Evolutionary conservation across 2,888 invertebrate genomes (phyloP).

Genomic region (Drosophila affinis): DNA sequence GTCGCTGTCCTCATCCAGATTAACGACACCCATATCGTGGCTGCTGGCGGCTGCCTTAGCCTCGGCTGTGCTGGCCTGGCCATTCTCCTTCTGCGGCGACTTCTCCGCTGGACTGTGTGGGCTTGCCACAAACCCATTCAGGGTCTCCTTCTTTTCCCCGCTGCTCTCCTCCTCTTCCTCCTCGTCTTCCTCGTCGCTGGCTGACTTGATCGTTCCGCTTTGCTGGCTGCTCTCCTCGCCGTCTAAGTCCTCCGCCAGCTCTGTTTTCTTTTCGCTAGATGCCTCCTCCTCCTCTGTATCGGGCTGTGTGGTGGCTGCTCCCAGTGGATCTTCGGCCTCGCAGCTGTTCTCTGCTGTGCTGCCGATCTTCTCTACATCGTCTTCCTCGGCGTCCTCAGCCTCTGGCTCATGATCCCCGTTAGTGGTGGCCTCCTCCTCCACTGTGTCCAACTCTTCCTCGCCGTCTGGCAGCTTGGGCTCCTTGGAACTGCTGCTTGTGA

Average conservation of each 20-base stretch:
- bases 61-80: constrained; percentile 58
- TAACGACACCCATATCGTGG: constrained; percentile 64
- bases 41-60: constrained; percentile 25
- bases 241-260: constrained; percentile 28
- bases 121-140: constrained; percentile 63
- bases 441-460: constrained; percentile 65
- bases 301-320: constrained; percentile 45
- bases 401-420: constrained; percentile 65
- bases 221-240: constrained; percentile 52
- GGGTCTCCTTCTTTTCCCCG: constrained; percentile 44
- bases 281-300: constrained; percentile 14
- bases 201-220: neutral
- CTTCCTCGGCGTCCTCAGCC: constrained; percentile 60
- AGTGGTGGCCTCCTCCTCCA: constrained; percentile 66
- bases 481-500: constrained; percentile 79
- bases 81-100: constrained; percentile 60
- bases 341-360: constrained; percentile 72
- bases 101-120: neutral
- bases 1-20: constrained; percentile 80
- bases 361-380: constrained; percentile 69
- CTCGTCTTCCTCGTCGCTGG: constrained; percentile 22
- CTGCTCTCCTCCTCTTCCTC: constrained; percentile 7
- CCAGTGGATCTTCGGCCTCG: constrained; percentile 72
- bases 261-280: constrained; percentile 20
- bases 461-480: constrained; percentile 50